Base-by-base conservation (phyloP, 2,113 vertebrate genomes). In the Octodon degus region DNA sequence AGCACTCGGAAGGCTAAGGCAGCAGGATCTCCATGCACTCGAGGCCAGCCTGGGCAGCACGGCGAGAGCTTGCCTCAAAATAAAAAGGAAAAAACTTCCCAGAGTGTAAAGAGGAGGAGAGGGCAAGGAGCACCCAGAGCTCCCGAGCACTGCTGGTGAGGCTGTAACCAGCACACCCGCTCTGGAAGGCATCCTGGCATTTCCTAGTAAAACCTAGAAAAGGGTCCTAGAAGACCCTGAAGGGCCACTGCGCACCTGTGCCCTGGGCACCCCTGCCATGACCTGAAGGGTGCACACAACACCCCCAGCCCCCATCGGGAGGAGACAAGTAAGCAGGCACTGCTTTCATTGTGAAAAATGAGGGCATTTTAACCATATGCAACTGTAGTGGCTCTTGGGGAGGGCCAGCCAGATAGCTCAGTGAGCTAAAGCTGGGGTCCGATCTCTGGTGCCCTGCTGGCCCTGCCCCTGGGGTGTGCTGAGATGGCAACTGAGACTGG, bases 291-390 rank as follows among this genome's bases (percentile, higher is more conserved):
- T 5, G 50, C n/a, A 25, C 17, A 34, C 37, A 25, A 34, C 34
- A 34, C 47, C 25, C 47, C 53, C 40, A 9, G 32, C 1, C 6
- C 30, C 40, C 34, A 5, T 77, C 47, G 22, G 24, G 34, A 43
- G 79, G 47, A 1, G 30, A 27, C 5, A 7, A 6, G 2, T 37
- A 3, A 7, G 25, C 0, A n/a, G 16, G 63, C 25, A 1, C 6
- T 12, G 11, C 40, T 47, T 32, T 0, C 12, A 19, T 27, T 47
- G n/a, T 40, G 72, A n/a, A 58, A 86, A 22, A 32, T 1, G 32
- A 70, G 4, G 24, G 19, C 19, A 2, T 82, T n/a, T 63, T 47
- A 32, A 89, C 89, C 53, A 20, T 27, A 4, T 6, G 5, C 0
- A 25, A 34, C 30, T 47, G 30, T 10, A 0, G 2, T 34, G 50